phyloP scores from a whole-genome alignment of 2,113 vertebrate genomes.

The Pelusios castaneus region DNA sequence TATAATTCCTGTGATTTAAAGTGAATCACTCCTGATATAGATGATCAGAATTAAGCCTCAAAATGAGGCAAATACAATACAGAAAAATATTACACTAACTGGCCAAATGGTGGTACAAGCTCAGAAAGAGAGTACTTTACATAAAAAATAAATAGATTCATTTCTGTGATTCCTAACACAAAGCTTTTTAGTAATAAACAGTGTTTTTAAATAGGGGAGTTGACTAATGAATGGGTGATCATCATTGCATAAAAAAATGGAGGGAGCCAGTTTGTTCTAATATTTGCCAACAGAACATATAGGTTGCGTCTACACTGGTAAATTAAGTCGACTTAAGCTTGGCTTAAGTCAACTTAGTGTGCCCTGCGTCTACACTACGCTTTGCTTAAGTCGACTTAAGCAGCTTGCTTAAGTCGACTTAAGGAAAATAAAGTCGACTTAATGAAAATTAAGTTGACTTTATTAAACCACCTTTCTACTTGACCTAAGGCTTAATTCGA shows the following conservation, averaged over 20 bases:
- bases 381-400: too few relatives aligned
- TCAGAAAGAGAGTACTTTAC: not conserved
- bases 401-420: too few relatives aligned
- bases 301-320: too few relatives aligned
- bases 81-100: not conserved
- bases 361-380: too few relatives aligned
- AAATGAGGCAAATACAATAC: slow-evolving; percentile 12
- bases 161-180: not conserved
- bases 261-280: not conserved
- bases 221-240: rapidly evolving
- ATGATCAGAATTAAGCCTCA: slow-evolving; percentile 18
- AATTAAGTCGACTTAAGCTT: too few relatives aligned
- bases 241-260: not conserved
- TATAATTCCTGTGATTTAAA: not conserved
- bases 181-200: not conserved
- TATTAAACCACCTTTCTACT: too few relatives aligned
- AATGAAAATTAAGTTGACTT: too few relatives aligned
- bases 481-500: too few relatives aligned
- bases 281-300: not conserved
- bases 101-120: not conserved
- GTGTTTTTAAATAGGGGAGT: not conserved
- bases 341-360: too few relatives aligned
- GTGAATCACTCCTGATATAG: not conserved
- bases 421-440: too few relatives aligned
- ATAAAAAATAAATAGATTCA: not conserved